These are phyloP conservation scores for Pollachius pollachius DNA, from an alignment of 2,113 vertebrate genomes.

Conservation along the genomic window DNA sequence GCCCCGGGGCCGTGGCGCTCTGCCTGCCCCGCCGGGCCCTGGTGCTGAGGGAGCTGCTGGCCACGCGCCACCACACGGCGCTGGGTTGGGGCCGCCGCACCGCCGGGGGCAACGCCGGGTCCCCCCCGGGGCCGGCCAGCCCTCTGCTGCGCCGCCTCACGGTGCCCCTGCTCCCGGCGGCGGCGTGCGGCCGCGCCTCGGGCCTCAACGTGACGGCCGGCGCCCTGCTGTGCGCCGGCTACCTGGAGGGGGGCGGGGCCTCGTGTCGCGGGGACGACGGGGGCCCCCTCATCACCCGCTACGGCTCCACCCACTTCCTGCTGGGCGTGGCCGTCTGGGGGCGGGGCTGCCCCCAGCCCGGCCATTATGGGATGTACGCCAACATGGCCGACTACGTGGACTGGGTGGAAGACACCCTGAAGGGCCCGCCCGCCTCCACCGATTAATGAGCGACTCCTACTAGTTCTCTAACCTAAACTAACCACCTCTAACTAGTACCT, in stretches of 20 bases:
- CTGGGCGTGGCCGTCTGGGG: slow-evolving; percentile 88
- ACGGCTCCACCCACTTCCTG: slow-evolving; percentile 82
- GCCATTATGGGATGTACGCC: slow-evolving; percentile 82
- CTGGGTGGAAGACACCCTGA: slow-evolving; percentile 74
- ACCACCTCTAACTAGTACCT: too few relatives aligned
- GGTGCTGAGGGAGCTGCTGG: slow-evolving; percentile 62
- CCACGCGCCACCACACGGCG: slow-evolving; percentile 74
- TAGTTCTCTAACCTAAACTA: too few relatives aligned
- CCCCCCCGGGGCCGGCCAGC: too few relatives aligned
- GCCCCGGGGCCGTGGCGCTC: slow-evolving; percentile 67
- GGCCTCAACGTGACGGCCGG: slow-evolving; percentile 67
- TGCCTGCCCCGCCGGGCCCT: slow-evolving; percentile 80
- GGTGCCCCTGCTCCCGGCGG: too few relatives aligned
- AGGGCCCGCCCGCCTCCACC: not conserved
- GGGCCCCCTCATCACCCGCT: slow-evolving; percentile 80
- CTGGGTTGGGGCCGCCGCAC: slow-evolving; percentile 84
- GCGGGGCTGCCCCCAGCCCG: slow-evolving; percentile 74
- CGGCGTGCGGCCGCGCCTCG: too few relatives aligned
- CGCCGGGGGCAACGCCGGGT: slow-evolving; percentile 25
- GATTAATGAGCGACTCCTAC: too few relatives aligned
- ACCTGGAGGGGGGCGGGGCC: slow-evolving; percentile 69
- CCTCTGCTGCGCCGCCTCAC: too few relatives aligned
- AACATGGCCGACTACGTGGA: slow-evolving; percentile 78
- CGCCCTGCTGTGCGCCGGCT: slow-evolving; percentile 92
- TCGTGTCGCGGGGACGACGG: slow-evolving; percentile 88